Evolutionary conservation across 2,797 vertebrate genomes (phyloP), one percentile per base, ranked within the genome.

Genomic region (Parauchenoglanis ngamensis): DNA sequence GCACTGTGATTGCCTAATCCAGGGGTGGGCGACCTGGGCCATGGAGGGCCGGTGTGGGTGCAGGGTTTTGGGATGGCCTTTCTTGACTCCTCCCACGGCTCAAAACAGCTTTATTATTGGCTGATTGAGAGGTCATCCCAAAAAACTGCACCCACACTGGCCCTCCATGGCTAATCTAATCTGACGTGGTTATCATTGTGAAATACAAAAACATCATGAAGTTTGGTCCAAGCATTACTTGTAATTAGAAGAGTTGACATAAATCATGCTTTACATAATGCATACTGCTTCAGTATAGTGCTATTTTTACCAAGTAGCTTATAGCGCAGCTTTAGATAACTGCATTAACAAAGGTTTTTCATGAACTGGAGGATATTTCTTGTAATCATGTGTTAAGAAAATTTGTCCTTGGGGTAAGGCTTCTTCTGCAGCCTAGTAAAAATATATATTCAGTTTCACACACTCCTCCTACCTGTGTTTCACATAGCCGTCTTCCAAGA

Each of bases 381-480:
- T 80, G 56, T 10, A 61, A 25, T 61, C 54, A 80, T 13, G 10
- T 61, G 78, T 7, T 61, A 40, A 35, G 31, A 61, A 59, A 15
- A 44, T 80, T 61, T 21, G n/a, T 49, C 80, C 44, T 83, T 83
- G 35, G 61, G 17, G 40, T 49, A 67, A 23, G n/a, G 11, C 44
- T 83, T 67, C 21, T 49, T 80, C 78, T 61, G 56, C 56, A 79
- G 56, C 21, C 31, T 79, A 6, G 54, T 59, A 57, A 40, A 40
- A 23, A 77, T 79, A 35, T 56, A 25, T 79, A 56, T 67, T 56
- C 57, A 13, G 73, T 28, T 76, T 49, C 77, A 75, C 56, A 63
- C 70, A 67, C 59, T 68, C 49, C 78, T 89, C 67, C 76, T 80
- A 89, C 84, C 59, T 89, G 84, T 54, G 49, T 87, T 87, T 31